Percentiles rank a stretch among this genome's conserved stretches.
Conservation (phyloP, 2,113 vertebrate species). For the Saimiri boliviensis region DNA sequence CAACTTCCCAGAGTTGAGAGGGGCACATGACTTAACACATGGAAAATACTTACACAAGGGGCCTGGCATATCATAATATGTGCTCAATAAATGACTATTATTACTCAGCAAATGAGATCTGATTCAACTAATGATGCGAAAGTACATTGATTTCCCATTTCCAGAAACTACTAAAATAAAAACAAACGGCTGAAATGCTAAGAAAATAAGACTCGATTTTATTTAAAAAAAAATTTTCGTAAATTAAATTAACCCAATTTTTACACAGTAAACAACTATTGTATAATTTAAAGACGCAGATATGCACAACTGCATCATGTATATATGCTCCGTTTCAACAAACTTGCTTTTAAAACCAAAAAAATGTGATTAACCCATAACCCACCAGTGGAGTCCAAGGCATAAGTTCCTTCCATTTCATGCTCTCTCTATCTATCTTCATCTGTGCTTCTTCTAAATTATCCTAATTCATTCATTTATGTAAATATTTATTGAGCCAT, state of each 20-base stretch:
- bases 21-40: background rate
- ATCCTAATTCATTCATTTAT: background rate
- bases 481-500: background rate
- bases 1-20: background rate
- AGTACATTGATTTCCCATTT: background rate
- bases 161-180: background rate
- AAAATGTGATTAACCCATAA: background rate
- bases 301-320: too few relatives aligned
- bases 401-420: too few relatives aligned
- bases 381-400: background rate
- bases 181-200: background rate
- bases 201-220: background rate
- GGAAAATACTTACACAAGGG: background rate
- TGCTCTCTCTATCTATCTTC: background rate
- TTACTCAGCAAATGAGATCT: background rate
- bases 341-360: too few relatives aligned
- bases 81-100: background rate
- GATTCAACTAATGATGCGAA: background rate
- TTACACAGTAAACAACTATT: too few relatives aligned
- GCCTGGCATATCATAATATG: background rate
- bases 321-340: too few relatives aligned
- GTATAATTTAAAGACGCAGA: too few relatives aligned
- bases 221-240: background rate
- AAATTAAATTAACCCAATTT: background rate
- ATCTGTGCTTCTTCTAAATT: background rate